These are phyloP conservation scores for Prosapia bicincta DNA, from an alignment of 2,888 invertebrate genomes.

Conservation along the genomic window DNA sequence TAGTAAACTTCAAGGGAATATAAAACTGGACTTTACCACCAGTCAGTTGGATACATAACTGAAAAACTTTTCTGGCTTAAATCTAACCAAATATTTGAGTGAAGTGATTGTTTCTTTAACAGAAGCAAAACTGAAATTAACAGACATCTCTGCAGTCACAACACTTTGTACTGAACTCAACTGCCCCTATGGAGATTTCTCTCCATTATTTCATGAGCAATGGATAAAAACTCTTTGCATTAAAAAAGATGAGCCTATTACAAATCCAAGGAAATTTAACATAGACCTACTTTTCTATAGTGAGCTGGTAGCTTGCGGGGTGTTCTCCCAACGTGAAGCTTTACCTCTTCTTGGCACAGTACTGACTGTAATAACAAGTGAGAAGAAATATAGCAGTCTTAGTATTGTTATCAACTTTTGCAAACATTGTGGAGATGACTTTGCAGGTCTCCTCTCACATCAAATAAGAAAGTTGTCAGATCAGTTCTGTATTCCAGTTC, in stretches of 20 bases:
- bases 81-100: conserved; percentile 94
- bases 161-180: conserved; percentile 83
- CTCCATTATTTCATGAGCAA: conserved; percentile 81
- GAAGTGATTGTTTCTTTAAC: conserved; percentile 91
- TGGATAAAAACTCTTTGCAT: conserved; percentile 87
- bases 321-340: conserved; percentile 69
- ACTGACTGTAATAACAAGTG: conserved; percentile 81
- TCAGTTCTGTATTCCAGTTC: conserved; percentile 59
- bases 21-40: conserved; percentile 84
- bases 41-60: conserved; percentile 74
- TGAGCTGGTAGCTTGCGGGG: conserved; percentile 69
- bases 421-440: conserved; percentile 95
- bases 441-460: conserved; percentile 82
- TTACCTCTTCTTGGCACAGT: conserved; percentile 80
- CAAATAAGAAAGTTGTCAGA: conserved; percentile 67
- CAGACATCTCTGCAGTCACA: conserved; percentile 86
- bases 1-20: too few relatives aligned
- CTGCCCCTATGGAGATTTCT: conserved; percentile 88
- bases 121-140: conserved; percentile 95
- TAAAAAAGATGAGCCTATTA: conserved; percentile 63
- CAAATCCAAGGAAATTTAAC: conserved; percentile 90
- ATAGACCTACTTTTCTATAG: conserved; percentile 94
- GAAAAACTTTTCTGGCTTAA: conserved; percentile 82
- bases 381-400: conserved; percentile 92
- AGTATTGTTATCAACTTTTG: conserved; percentile 91